Conservation (phyloP, 1,140 invertebrate species). For the Euschistus heros region DNA sequence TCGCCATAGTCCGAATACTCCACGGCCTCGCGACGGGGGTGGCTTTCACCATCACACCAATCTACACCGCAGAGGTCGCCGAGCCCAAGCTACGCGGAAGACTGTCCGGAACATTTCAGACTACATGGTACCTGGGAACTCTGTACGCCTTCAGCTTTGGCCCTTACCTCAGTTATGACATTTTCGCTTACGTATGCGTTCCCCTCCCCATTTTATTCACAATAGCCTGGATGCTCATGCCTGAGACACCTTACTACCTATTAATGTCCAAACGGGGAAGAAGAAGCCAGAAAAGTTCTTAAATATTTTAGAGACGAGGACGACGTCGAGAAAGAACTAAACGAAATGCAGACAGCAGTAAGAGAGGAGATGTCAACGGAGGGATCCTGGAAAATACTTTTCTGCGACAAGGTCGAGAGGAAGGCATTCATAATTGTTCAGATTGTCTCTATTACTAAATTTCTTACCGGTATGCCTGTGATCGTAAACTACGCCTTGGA, state of each 20-base stretch:
- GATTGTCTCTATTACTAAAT: neutral
- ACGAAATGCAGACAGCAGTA: neutral
- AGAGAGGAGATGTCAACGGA: neutral
- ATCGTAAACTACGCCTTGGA: slow-evolving; percentile 14
- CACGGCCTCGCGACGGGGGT: slow-evolving; percentile 58
- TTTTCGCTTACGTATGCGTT: slow-evolving; percentile 16
- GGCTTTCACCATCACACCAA: slow-evolving; percentile 63
- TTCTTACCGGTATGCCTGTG: neutral
- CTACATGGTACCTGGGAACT: slow-evolving; percentile 5
- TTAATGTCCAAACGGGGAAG: slow-evolving; percentile 44
- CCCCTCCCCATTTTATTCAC: slow-evolving; percentile 31
- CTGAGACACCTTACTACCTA: slow-evolving; percentile 68
- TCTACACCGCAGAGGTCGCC: slow-evolving; percentile 76
- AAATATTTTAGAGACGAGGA: slow-evolving; percentile 46
- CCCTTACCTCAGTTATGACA: slow-evolving; percentile 30
- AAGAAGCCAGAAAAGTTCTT: slow-evolving; percentile 51
- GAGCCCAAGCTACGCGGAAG: slow-evolving; percentile 28
- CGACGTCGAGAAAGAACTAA: slow-evolving; percentile 8
- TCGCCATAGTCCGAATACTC: slow-evolving; percentile 27
- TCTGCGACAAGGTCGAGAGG: slow-evolving; percentile 1
- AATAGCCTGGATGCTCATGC: slow-evolving; percentile 36
- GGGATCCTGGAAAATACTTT: slow-evolving; percentile 5
- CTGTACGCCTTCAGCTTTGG: slow-evolving; percentile 53
- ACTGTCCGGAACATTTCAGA: slow-evolving; percentile 1
- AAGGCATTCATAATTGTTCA: slow-evolving; percentile 4